phyloP scores from a whole-genome alignment of 2,113 vertebrate species.

The Elachura formosa region DNA sequence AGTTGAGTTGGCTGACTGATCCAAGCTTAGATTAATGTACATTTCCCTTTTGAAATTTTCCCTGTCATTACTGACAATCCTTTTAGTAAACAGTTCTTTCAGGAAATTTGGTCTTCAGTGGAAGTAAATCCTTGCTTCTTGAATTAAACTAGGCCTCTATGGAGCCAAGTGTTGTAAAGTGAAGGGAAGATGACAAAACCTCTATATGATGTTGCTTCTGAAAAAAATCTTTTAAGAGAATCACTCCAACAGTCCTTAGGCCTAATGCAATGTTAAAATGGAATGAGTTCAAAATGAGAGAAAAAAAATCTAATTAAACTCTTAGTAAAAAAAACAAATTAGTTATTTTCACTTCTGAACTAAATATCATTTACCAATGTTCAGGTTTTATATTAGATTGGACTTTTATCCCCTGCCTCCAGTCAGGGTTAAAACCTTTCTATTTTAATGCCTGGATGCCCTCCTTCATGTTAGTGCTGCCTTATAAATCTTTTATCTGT shows the following conservation, averaged over 20 bases:
- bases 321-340: background rate
- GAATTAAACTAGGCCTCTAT: background rate
- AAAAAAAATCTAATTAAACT: background rate
- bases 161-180: background rate
- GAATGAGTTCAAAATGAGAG: background rate
- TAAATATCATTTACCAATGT: background rate
- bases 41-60: background rate
- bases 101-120: background rate
- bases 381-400: background rate
- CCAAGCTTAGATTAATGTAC: background rate
- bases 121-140: background rate
- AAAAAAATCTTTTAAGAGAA: background rate
- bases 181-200: background rate
- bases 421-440: background rate
- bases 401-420: background rate
- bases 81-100: background rate
- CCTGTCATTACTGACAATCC: background rate
- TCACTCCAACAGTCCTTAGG: background rate
- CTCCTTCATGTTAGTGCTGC: background rate
- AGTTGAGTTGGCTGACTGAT: background rate
- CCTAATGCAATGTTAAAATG: background rate
- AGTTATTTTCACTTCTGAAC: background rate
- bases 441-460: background rate
- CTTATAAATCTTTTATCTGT: background rate
- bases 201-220: background rate